Conservation (phyloP, 2,113 vertebrate genomes). For the Antechinus stuartii region DNA sequence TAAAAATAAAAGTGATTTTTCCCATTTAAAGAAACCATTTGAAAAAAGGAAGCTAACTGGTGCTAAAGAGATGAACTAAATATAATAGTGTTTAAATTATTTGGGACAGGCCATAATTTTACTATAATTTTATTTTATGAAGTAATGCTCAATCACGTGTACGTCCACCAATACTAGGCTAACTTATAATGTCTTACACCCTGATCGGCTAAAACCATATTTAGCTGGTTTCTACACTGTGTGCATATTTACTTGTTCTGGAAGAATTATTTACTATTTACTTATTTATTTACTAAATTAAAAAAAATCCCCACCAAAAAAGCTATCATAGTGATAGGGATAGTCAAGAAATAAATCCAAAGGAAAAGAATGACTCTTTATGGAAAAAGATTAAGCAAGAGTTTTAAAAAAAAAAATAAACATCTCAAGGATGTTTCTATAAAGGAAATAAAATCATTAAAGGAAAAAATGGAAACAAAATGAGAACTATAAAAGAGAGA, state of each 20-base stretch:
- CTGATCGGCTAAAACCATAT: neutral
- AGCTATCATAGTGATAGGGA: neutral
- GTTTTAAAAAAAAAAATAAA: too few relatives aligned
- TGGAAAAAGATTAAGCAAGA: too few relatives aligned
- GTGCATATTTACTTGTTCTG: neutral
- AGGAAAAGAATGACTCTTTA: neutral
- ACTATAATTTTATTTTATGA: neutral
- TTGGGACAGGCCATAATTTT: neutral
- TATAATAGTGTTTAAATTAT: neutral
- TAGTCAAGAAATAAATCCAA: neutral
- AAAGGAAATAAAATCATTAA: too few relatives aligned
- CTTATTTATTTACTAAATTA: neutral
- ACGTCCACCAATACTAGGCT: neutral
- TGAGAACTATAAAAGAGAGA: too few relatives aligned
- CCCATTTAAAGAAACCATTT: neutral
- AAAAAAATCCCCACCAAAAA: neutral
- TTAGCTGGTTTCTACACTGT: neutral
- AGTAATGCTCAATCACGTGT: neutral
- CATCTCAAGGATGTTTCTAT: too few relatives aligned
- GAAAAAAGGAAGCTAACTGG: neutral
- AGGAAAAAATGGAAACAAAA: too few relatives aligned
- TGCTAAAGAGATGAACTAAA: neutral
- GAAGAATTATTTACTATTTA: neutral
- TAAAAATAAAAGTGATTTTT: neutral
- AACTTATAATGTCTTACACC: neutral